phyloP scores from a whole-genome alignment of 2,888 invertebrate genomes.

The Ochlodes sylvanus region DNA sequence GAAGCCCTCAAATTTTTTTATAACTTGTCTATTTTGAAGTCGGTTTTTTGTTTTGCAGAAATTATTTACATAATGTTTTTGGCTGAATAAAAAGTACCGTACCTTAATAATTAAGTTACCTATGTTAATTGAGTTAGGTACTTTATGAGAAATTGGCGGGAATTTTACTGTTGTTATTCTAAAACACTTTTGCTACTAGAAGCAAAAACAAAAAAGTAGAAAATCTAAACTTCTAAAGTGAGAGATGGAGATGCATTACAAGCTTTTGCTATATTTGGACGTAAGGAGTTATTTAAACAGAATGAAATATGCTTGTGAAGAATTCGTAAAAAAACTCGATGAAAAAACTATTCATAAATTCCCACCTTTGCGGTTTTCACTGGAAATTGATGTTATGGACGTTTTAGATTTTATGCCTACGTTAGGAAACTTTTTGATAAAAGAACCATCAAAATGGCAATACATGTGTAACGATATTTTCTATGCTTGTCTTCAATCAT shows the following conservation, averaged over 20 bases:
- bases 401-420: slow-evolving; percentile 61
- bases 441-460: slow-evolving; percentile 67
- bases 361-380: slow-evolving; percentile 64
- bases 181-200: no score
- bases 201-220: no score
- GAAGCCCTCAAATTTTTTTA: no score
- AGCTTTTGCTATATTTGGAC: slow-evolving; percentile 72
- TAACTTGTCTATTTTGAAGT: no score
- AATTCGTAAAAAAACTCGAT: slow-evolving; percentile 57
- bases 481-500: slow-evolving; percentile 62
- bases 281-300: slow-evolving; percentile 57
- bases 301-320: slow-evolving; percentile 61
- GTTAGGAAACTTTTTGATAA: slow-evolving; percentile 59
- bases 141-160: no score
- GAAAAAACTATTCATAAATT: slow-evolving; percentile 61
- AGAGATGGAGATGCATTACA: slow-evolving; percentile 59
- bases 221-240: no score
- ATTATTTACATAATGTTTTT: no score
- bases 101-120: no score
- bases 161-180: no score
- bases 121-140: no score
- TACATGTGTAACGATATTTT: slow-evolving; percentile 63
- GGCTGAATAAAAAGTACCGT: no score
- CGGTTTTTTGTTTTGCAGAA: no score
- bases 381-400: slow-evolving; percentile 71